Percentiles rank a stretch among this genome's conserved stretches.
Conservation (phyloP, 2,113 vertebrate species). For the Blennius ocellaris region DNA sequence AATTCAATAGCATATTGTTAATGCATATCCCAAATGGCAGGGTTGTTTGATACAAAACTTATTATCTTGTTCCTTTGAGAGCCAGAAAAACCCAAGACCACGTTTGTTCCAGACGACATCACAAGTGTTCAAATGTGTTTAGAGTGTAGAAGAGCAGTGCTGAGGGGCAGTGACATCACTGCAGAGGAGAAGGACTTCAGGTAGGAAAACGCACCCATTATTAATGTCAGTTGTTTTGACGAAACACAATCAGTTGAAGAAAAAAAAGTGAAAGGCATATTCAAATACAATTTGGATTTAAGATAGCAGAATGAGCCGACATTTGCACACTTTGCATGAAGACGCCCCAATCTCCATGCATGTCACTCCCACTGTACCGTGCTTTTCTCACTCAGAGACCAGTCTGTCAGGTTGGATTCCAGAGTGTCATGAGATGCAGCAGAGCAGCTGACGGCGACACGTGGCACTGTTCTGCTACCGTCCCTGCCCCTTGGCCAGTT, state of each 20-base stretch:
- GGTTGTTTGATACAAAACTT: constrained; percentile 32
- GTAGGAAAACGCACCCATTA: too few relatives aligned
- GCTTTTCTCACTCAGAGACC: constrained; percentile 80
- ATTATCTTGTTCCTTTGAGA: constrained; percentile 2
- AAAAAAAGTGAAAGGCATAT: constrained; percentile 22
- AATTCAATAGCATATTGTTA: too few relatives aligned
- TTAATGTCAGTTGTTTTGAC: constrained; percentile 30
- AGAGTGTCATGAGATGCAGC: constrained; percentile 30
- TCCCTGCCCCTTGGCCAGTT: constrained; percentile 66
- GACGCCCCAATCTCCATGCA: constrained; percentile 4
- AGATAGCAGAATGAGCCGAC: constrained; percentile 65
- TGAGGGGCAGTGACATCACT: constrained; percentile 23
- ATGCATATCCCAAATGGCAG: constrained; percentile 32
- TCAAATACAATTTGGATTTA: constrained; percentile 37
- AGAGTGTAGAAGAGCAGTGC: constrained; percentile 13
- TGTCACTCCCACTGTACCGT: constrained; percentile 89
- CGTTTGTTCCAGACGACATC: constrained; percentile 15
- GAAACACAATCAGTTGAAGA: constrained; percentile 55
- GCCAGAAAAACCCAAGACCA: too few relatives aligned
- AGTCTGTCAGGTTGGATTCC: constrained; percentile 65
- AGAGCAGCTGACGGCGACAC: constrained; percentile 13
- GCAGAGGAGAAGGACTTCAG: not conserved
- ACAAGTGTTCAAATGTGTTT: constrained; percentile 14
- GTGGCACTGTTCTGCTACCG: constrained; percentile 47
- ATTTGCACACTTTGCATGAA: constrained; percentile 29